Base-by-base conservation (phyloP, 1,140 invertebrate genomes). In the Doryteuthis pealeii region DNA sequence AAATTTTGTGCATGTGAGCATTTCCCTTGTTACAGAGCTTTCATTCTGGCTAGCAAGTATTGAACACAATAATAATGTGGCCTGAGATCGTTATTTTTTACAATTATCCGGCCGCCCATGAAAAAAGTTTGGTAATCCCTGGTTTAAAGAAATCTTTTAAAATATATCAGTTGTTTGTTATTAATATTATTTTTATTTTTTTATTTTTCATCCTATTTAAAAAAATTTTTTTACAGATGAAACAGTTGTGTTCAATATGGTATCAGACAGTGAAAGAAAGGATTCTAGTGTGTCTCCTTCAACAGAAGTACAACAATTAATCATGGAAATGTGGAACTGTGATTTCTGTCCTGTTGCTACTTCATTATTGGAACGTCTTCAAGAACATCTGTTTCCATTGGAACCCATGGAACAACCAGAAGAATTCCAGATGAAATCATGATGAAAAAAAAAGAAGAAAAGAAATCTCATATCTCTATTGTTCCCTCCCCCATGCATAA, bases 281-380 rank as follows among this genome's bases (percentile, higher is more conserved):
- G 35, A 40, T 10, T 40, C 35, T 40, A 40, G 4, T 3, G 35
- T 10, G 3, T 40, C 35, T 40, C 35, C 35, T 5, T 10, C 35
- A 3, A 40, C 10, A 12, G 85, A 84, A 35, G 80, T 85, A 75
- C 80, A 78, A 73, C 77, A 82, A 30, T 86, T 77, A 75, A 76
- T 86, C 32, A 74, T 80, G 22, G 85, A 88, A 12, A 79, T 77
- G 0, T 88, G 87, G 87, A 75, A 84, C 58, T 76, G 75, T 12
- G 82, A 87, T n/a, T 88, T 88, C 73, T 81, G 77, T 77, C 82
- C 84, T 32, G 86, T 88, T 6, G 87, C 84, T n/a, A 74, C 79
- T 43, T 81, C 87, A 70, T 76, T 88, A 10, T 73, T 86, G 45
- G 78, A 85, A 15, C 76, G 87, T 73, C 82, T 88, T 40, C 83